phyloP scores from a whole-genome alignment of 2,797 vertebrate genomes.

The Arrhamphus sclerolepis region DNA sequence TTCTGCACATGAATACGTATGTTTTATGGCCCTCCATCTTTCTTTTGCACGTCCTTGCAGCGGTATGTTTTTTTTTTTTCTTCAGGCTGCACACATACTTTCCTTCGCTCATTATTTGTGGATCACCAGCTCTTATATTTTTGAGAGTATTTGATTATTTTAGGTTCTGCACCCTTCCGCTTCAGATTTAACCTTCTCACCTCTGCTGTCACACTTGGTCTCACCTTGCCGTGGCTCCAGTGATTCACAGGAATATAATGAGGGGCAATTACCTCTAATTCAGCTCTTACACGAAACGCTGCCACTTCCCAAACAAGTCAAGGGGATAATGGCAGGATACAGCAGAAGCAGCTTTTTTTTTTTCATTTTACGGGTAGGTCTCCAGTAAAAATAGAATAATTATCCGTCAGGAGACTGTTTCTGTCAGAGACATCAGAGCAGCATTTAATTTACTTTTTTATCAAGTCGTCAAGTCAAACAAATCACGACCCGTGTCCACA shows the following conservation, averaged over 20 bases:
- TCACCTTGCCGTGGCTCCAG: neutral
- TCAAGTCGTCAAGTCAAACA: no score
- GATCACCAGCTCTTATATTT: constrained; percentile 37
- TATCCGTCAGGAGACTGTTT: constrained; percentile 23
- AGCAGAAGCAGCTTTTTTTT: no score
- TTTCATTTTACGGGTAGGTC: constrained; percentile 10
- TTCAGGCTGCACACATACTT: neutral
- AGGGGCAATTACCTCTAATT: constrained; percentile 36
- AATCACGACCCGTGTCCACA: no score
- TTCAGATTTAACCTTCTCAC: constrained; percentile 24
- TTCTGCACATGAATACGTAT: no score
- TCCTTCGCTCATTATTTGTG: constrained; percentile 47
- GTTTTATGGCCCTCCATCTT: constrained; percentile 7
- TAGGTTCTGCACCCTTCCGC: constrained; percentile 12
- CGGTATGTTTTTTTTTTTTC: constrained; percentile 1
- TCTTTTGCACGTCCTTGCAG: constrained; percentile 5
- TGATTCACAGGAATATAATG: constrained; percentile 51
- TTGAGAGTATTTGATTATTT: constrained; percentile 9
- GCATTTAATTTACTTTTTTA: no score
- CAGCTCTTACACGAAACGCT: constrained; percentile 39
- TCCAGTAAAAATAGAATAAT: constrained; percentile 21
- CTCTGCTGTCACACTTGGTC: constrained; percentile 13
- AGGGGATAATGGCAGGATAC: no score
- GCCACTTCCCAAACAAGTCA: constrained; percentile 46
- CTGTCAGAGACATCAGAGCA: neutral